Percentiles rank a stretch among this genome's conserved stretches.
These are phyloP conservation scores for Eulacestoma nigropectus DNA, from an alignment of 2,113 vertebrate genomes.

Conservation along the genomic window DNA sequence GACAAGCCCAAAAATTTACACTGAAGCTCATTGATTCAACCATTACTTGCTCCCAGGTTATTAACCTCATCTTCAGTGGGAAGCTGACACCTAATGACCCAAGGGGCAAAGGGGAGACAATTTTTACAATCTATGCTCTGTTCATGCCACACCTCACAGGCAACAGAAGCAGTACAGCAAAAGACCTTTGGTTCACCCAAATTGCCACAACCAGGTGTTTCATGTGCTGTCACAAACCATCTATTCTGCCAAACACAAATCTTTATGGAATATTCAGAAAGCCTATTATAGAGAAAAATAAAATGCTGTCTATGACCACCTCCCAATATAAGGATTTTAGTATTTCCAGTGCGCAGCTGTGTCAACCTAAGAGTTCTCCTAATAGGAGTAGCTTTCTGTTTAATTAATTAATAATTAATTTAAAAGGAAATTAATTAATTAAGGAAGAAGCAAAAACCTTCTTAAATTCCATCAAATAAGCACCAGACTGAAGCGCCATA, in stretches of 20 bases:
- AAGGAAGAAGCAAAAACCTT: background rate
- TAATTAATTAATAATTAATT: background rate
- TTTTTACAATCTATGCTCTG: background rate
- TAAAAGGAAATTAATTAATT: background rate
- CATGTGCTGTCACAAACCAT: background rate
- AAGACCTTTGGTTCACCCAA: background rate
- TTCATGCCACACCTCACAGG: background rate
- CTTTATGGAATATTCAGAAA: background rate
- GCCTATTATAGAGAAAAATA: background rate
- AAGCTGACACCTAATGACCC: background rate
- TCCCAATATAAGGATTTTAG: background rate
- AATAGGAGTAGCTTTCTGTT: background rate
- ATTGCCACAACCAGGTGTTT: background rate
- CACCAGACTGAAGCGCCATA: background rate
- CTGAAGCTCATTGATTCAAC: background rate
- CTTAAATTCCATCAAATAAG: background rate
- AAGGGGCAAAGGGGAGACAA: background rate
- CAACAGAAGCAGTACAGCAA: background rate
- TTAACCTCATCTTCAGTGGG: background rate
- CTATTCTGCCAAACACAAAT: background rate
- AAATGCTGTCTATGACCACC: background rate
- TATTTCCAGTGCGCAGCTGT: fast-evolving
- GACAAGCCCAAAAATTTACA: background rate
- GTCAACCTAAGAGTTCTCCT: background rate
- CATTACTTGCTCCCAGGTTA: background rate